These are phyloP conservation scores for Propithecus coquereli DNA, from an alignment of 2,113 vertebrate genomes.

Conservation along the genomic window DNA sequence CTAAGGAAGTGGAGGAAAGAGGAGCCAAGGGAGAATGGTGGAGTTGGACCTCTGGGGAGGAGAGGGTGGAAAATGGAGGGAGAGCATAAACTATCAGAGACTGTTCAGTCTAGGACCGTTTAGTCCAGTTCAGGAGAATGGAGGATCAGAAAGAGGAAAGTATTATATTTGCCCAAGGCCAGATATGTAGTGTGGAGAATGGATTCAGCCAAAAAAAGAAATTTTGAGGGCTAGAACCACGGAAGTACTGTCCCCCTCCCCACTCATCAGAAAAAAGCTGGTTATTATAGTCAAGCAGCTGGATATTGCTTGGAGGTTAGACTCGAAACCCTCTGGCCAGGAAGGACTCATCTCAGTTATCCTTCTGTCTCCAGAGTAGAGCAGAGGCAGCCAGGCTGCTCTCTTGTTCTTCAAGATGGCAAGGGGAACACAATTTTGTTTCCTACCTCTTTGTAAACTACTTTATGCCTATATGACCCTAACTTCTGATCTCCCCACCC, in stretches of 20 bases:
- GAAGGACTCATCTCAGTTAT: not conserved
- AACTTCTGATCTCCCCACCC: not conserved
- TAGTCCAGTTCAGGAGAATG: not conserved
- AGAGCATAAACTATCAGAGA: not conserved
- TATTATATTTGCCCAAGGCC: not conserved
- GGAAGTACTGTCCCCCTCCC: not conserved
- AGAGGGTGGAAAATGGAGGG: not conserved
- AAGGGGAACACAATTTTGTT: not conserved
- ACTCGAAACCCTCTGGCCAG: not conserved
- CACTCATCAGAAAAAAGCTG: not conserved
- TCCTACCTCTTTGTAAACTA: not conserved
- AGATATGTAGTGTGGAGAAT: not conserved
- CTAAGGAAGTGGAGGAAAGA: not conserved
- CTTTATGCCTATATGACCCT: not conserved
- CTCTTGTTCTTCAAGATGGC: not conserved
- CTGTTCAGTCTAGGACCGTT: not conserved
- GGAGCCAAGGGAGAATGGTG: not conserved
- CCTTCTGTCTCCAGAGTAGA: not conserved
- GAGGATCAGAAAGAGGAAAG: conserved; percentile 18
- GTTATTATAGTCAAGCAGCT: conserved; percentile 5
- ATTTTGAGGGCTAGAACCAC: not conserved
- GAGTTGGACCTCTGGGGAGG: not conserved
- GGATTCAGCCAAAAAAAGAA: not conserved
- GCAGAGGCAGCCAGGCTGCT: not conserved
- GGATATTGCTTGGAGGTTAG: not conserved